These are phyloP conservation scores for Mobula birostris DNA, from an alignment of 2,113 vertebrate genomes.

Conservation along the genomic window DNA sequence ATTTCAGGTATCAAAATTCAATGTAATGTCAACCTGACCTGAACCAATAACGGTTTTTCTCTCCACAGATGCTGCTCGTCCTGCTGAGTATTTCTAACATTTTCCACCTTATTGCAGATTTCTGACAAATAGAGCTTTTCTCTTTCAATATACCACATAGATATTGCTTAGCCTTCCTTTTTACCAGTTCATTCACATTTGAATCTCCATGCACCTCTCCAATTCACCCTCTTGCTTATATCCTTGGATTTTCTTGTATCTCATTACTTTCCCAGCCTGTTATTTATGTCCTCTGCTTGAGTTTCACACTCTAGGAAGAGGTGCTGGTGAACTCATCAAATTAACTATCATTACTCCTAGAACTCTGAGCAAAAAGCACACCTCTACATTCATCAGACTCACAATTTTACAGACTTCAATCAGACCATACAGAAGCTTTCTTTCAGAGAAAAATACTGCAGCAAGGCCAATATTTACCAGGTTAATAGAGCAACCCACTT, in stretches of 20 bases:
- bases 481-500: background rate
- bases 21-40: too few species aligned
- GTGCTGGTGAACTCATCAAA: background rate
- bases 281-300: background rate
- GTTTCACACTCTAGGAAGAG: background rate
- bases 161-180: background rate
- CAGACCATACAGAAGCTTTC: background rate
- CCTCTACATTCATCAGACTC: background rate
- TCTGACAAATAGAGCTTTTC: too few species aligned
- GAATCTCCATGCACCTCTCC: background rate
- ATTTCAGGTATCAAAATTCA: too few species aligned
- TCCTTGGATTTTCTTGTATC: background rate
- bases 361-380: background rate
- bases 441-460: background rate
- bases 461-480: background rate
- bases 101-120: too few species aligned
- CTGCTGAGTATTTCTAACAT: too few species aligned
- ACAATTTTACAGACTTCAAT: background rate
- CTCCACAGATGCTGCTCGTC: too few species aligned
- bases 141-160: background rate
- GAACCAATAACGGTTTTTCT: too few species aligned
- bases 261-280: background rate
- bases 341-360: background rate
- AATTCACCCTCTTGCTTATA: background rate
- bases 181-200: background rate